Evolutionary conservation across 2,888 invertebrate genomes (phyloP).

Genomic region (Orchesella flavescens): DNA sequence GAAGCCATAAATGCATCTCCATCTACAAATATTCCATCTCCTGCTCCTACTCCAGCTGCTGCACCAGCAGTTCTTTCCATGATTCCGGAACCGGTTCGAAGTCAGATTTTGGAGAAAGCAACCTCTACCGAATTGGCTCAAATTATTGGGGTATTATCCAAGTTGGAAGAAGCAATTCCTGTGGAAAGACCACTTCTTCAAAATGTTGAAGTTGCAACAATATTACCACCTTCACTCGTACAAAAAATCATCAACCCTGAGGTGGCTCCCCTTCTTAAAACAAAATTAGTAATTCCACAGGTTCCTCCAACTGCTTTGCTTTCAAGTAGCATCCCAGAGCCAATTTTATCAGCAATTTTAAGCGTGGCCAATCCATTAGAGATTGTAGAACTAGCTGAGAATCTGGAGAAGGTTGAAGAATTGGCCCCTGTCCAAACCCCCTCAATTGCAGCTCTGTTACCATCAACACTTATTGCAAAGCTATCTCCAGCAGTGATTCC

Average conservation of each 20-base stretch:
- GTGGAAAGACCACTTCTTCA: not conserved
- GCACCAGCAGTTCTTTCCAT: not conserved
- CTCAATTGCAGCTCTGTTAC: not conserved
- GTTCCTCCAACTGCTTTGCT: not conserved
- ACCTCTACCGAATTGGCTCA: not conserved
- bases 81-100: not conserved
- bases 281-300: not conserved
- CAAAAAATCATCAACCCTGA: slow-evolving; percentile 3
- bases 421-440: slow-evolving; percentile 1
- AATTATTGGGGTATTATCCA: not conserved
- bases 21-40: not conserved
- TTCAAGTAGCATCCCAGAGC: not conserved
- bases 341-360: not conserved
- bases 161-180: not conserved
- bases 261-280: not conserved
- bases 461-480: not conserved
- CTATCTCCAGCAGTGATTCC: not conserved
- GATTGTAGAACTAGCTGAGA: slow-evolving; percentile 3
- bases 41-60: not conserved
- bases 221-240: slow-evolving; percentile 16
- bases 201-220: not conserved
- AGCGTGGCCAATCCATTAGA: slow-evolving; percentile 1
- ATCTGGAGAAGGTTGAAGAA: not conserved
- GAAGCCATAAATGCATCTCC: not conserved
- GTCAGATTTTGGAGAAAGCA: slow-evolving; percentile 3